Evolutionary conservation across 1,140 invertebrate genomes (phyloP), one percentile per base, ranked within the genome.

Genomic region (Ladona fulva): DNA sequence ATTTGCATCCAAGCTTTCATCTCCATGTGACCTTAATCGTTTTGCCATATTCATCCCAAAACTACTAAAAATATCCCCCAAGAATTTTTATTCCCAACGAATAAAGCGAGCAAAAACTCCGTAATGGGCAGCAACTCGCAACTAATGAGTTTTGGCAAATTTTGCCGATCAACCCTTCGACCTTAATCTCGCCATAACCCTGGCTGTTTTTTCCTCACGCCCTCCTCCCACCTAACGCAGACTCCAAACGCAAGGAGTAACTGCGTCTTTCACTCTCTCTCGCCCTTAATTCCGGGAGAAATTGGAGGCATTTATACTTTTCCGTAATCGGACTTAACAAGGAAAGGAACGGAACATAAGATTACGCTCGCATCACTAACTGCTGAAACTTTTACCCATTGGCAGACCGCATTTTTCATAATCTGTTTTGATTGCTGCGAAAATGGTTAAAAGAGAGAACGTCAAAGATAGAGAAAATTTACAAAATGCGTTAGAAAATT

Each of bases 111-210:
- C 52, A 66, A 66, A 66, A 66, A 66, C 14, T 19, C 52, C 12
- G 12, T 6, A 66, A 66, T 66, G 52, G 12, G 52, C 44, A 52
- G 19, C 44, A 52, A 52, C 44, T 19, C 44, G 44, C n/a, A 22
- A 66, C 52, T 66, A 66, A 66, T 66, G 52, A 66, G 52, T 66
- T 66, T 66, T 3, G 52, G 52, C 52, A 66, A 66, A 66, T 66
- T 66, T 66, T 22, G n/a, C 16, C 52, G 52, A 66, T 19, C 14
- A 66, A 37, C 52, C 14, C 12, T 66, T 6, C 12, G 16, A 3
- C n/a, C n/a, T 22, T 66, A 66, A 66, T 22, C 52, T 22, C 52
- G 5, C 14, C 52, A 66, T 6, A 66, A 66, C 52, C 52, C 44
- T 52, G 10, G 10, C 44, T 19, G 10, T 66, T 66, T 66, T 22